phyloP scores from a whole-genome alignment of 2,113 vertebrate genomes.

The Archilochus colubris region DNA sequence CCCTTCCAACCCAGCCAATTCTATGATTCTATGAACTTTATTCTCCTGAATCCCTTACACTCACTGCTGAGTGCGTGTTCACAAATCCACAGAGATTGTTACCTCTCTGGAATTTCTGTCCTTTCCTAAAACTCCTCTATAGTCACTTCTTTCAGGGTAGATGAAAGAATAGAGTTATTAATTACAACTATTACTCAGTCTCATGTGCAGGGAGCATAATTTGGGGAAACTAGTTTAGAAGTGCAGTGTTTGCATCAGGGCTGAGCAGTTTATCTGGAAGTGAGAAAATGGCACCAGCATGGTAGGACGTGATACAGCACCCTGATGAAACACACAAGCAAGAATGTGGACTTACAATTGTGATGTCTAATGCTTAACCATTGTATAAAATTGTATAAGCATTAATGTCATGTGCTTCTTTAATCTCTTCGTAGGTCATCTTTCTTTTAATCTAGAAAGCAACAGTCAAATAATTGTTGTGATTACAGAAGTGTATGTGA shows the following conservation, averaged over 20 bases:
- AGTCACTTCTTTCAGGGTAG: background rate
- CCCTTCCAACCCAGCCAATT: too few relatives aligned
- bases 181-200: background rate
- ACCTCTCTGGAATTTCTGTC: background rate
- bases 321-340: background rate
- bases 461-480: background rate
- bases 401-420: background rate
- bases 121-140: background rate
- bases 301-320: background rate
- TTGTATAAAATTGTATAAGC: background rate
- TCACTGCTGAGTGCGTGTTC: background rate
- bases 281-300: background rate
- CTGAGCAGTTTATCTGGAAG: background rate
- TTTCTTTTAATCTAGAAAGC: background rate
- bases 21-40: too few relatives aligned
- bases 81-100: background rate
- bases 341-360: background rate
- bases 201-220: background rate
- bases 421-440: background rate
- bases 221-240: background rate
- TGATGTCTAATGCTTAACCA: background rate
- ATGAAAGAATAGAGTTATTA: background rate
- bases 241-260: background rate
- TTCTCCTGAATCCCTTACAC: background rate
- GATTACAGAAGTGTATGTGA: background rate